Conservation (phyloP, 2,113 vertebrate species). For the Tringa solitaria region DNA sequence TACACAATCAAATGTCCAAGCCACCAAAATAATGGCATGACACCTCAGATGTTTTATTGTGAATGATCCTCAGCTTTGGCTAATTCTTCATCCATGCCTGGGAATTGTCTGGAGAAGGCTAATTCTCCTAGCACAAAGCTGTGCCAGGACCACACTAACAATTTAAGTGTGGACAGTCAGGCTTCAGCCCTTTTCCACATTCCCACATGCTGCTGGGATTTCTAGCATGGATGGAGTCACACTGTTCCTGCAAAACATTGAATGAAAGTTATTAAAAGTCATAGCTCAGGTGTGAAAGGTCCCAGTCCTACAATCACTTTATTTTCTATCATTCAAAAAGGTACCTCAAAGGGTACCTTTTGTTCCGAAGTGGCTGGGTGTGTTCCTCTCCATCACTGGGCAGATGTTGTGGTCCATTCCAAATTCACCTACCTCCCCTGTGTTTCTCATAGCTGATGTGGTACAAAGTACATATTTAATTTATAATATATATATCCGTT, state of each 20-base stretch:
- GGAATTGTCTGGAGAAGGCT: not conserved
- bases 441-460: not conserved
- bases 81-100: not conserved
- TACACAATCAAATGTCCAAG: not conserved
- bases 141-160: not conserved
- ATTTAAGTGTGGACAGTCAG: not conserved
- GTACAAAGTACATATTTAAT: not conserved
- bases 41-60: not conserved
- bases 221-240: not conserved
- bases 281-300: not conserved
- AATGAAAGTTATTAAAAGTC: not conserved
- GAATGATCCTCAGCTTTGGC: not conserved
- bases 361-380: not conserved
- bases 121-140: not conserved
- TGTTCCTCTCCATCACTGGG: not conserved
- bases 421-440: not conserved
- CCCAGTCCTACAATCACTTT: not conserved
- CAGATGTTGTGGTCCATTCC: not conserved
- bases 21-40: not conserved
- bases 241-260: not conserved
- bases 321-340: not conserved
- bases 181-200: not conserved
- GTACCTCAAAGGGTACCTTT: not conserved
- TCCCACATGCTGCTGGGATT: not conserved
- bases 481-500: not conserved